Percentiles rank a stretch among this genome's conserved stretches.
phyloP scores from a whole-genome alignment of 2,797 vertebrate genomes.

The Aldrovandia affinis region DNA sequence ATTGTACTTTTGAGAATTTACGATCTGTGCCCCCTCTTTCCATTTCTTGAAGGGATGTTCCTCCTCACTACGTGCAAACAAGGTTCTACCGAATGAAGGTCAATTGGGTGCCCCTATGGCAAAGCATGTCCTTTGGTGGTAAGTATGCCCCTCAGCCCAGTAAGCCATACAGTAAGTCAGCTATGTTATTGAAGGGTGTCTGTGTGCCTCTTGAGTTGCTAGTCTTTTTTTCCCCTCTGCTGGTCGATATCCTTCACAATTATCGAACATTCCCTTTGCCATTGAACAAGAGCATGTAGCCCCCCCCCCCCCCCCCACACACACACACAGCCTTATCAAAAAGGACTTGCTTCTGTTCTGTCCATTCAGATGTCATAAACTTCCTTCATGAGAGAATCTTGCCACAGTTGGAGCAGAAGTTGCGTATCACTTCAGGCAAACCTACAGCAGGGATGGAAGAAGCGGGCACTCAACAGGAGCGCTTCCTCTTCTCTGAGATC shows the following conservation, averaged over 20 bases:
- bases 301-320: too few relatives aligned
- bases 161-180: background rate
- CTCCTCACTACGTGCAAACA: slow-evolving; percentile 66
- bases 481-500: slow-evolving; percentile 55
- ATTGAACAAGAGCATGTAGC: too few relatives aligned
- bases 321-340: background rate
- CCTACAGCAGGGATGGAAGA: background rate
- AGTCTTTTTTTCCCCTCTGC: too few relatives aligned
- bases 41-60: slow-evolving; percentile 69
- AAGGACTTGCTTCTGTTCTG: background rate
- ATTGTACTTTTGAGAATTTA: background rate
- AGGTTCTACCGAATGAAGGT: slow-evolving; percentile 79
- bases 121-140: slow-evolving; percentile 75
- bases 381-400: slow-evolving; percentile 68
- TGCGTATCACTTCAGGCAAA: slow-evolving; percentile 36
- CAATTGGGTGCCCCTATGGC: slow-evolving; percentile 76
- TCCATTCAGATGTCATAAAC: slow-evolving; percentile 75
- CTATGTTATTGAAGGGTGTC: background rate
- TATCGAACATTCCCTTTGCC: too few relatives aligned
- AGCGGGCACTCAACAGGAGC: slow-evolving; percentile 8
- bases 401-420: slow-evolving; percentile 65
- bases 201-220: background rate
- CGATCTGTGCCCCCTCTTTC: background rate
- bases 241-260: background rate
- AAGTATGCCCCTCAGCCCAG: slow-evolving; percentile 56